Conservation (phyloP, 2,888 invertebrate species). For the Phyto melanocephala region DNA sequence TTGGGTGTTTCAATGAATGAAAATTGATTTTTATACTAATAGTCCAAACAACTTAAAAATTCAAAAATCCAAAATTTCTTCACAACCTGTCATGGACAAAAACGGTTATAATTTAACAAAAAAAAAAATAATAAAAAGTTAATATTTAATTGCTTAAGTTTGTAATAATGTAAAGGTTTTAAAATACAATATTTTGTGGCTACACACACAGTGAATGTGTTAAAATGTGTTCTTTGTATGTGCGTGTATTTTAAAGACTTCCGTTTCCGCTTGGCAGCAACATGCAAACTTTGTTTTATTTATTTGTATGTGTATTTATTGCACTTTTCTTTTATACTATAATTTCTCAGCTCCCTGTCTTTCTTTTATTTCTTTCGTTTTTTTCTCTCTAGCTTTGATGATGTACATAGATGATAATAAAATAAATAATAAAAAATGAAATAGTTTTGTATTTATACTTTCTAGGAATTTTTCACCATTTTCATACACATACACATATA, state of each 20-base stretch:
- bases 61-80: too few species aligned
- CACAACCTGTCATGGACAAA: too few species aligned
- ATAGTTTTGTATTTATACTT: too few species aligned
- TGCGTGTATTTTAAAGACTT: conserved; percentile 49
- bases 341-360: background rate
- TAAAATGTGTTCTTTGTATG: background rate
- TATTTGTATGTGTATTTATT: background rate
- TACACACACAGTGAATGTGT: background rate
- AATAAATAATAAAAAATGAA: background rate
- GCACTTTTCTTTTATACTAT: background rate
- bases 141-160: conserved; percentile 9
- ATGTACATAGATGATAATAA: background rate
- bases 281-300: conserved; percentile 52
- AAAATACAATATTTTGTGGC: background rate
- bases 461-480: too few species aligned
- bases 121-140: background rate
- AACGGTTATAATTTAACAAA: background rate
- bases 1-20: too few species aligned
- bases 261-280: conserved; percentile 59
- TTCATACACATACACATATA: too few species aligned
- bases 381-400: conserved; percentile 4
- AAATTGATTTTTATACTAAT: too few species aligned
- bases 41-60: too few species aligned
- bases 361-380: background rate
- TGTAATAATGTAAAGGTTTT: background rate